Evolutionary conservation across 2,797 vertebrate genomes (phyloP).

Genomic region (Muscicapa striata): DNA sequence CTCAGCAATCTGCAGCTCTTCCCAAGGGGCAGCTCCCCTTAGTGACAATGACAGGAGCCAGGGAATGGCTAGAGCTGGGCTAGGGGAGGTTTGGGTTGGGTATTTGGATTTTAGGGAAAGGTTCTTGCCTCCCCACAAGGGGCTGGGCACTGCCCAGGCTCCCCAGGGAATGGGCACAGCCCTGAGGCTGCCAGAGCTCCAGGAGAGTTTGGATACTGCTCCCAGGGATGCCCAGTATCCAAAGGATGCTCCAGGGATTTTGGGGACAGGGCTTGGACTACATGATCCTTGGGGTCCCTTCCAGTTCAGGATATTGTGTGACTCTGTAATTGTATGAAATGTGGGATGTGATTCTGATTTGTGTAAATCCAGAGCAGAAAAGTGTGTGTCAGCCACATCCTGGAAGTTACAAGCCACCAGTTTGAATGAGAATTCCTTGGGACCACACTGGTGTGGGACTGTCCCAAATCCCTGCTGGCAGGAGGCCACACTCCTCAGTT

Average conservation of each 20-base stretch:
- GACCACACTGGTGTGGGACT: accelerated
- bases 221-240: background rate
- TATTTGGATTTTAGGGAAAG: background rate
- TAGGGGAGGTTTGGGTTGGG: background rate
- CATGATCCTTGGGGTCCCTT: accelerated
- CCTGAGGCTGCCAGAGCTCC: background rate
- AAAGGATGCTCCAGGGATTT: background rate
- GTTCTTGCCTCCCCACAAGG: background rate
- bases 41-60: too few species aligned
- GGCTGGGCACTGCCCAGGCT: background rate
- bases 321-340: accelerated
- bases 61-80: background rate
- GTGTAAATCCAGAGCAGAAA: background rate
- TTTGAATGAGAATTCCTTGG: background rate
- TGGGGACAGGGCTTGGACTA: accelerated
- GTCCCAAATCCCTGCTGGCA: accelerated
- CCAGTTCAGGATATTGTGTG: background rate
- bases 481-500: accelerated
- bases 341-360: background rate
- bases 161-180: background rate
- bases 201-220: too few species aligned
- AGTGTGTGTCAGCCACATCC: accelerated
- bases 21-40: too few species aligned
- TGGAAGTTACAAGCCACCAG: background rate
- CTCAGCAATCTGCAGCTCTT: accelerated